These are phyloP conservation scores for Sinonovacula constricta DNA, from an alignment of 1,140 invertebrate genomes.

Conservation along the genomic window DNA sequence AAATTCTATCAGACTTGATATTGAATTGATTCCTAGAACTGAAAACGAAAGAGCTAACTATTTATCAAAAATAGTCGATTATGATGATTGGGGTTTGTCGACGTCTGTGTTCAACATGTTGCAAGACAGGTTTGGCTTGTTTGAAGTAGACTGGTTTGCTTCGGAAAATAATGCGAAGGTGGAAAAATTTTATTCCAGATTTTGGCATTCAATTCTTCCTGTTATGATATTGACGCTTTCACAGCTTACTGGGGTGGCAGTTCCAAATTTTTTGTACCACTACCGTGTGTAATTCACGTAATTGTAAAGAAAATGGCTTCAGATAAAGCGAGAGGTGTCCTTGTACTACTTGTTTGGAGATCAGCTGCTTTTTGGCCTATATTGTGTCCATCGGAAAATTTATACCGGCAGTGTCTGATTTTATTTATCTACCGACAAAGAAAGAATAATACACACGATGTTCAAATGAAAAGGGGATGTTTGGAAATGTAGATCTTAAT, in stretches of 20 bases:
- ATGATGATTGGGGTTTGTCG: slow-evolving; percentile 10
- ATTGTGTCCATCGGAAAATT: slow-evolving; percentile 4
- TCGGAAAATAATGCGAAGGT: not conserved
- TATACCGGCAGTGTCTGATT: not conserved
- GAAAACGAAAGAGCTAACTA: slow-evolving; percentile 15
- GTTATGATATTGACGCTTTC: not conserved
- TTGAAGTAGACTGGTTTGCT: slow-evolving; percentile 2
- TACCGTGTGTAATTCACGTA: not conserved
- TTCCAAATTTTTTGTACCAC: slow-evolving; percentile 4
- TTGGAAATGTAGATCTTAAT: slow-evolving; percentile 1
- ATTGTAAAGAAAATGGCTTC: not conserved
- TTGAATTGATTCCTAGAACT: slow-evolving; percentile 11
- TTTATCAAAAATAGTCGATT: slow-evolving; percentile 19
- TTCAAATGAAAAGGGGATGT: slow-evolving; percentile 2
- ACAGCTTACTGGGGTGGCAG: not conserved
- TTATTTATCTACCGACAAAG: not conserved
- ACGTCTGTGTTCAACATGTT: not conserved
- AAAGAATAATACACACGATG: not conserved
- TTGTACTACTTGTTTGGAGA: not conserved
- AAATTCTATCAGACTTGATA: not conserved
- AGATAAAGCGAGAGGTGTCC: not conserved
- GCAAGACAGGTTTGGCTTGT: not conserved
- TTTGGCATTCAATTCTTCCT: not conserved
- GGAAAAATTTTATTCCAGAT: not conserved
- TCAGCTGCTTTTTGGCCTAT: not conserved